phyloP scores from a whole-genome alignment of 2,888 invertebrate genomes.

The Netelia inedita region DNA sequence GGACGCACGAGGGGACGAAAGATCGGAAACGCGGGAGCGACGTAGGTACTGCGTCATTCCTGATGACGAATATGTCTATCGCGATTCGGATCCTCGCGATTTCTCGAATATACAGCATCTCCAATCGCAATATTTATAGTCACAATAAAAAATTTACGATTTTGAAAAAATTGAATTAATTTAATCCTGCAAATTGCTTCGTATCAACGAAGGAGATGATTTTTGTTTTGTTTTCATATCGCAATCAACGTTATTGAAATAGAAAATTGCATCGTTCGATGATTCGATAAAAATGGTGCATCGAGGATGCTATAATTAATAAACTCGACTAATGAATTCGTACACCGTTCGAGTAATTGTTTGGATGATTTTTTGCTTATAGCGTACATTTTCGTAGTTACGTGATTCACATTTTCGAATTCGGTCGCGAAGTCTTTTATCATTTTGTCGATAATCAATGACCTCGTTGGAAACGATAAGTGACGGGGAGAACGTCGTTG shows the following conservation, averaged over 20 bases:
- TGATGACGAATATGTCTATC: conserved; percentile 33
- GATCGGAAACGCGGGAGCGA: conserved; percentile 14
- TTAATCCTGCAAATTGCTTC: no score
- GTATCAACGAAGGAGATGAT: not conserved
- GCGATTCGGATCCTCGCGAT: not conserved
- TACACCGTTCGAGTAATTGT: not conserved
- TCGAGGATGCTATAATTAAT: not conserved
- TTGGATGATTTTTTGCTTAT: not conserved
- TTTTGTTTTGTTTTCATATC: not conserved
- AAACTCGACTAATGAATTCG: not conserved
- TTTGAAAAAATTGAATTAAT: not conserved
- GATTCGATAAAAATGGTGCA: not conserved
- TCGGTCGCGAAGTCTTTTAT: not conserved
- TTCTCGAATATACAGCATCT: not conserved
- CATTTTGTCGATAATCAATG: not conserved
- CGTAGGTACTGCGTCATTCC: conserved; percentile 3
- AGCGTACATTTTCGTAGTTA: not conserved
- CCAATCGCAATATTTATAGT: not conserved
- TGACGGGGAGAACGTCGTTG: conserved; percentile 5
- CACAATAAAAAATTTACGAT: not conserved
- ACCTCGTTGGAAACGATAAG: not conserved
- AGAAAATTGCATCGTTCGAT: not conserved
- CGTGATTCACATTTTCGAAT: not conserved
- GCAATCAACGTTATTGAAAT: not conserved
- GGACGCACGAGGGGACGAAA: conserved; percentile 16